These are phyloP conservation scores for Anoplopoma fimbria DNA, from an alignment of 2,113 vertebrate genomes.

Conservation along the genomic window DNA sequence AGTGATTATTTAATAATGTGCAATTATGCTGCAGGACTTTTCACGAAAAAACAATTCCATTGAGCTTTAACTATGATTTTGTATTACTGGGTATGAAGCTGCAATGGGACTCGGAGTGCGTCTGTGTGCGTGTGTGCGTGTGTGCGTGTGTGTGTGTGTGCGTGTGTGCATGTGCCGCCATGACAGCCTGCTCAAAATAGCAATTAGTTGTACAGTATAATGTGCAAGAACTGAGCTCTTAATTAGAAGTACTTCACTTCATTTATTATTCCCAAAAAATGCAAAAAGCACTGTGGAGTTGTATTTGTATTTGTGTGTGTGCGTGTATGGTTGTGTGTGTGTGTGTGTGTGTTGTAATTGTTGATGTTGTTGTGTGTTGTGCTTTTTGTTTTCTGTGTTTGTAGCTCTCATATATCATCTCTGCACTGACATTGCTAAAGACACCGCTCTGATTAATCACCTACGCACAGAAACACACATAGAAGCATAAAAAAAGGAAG, in stretches of 20 bases:
- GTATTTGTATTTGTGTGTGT: background rate
- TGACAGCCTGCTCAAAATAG: slow-evolving; percentile 11
- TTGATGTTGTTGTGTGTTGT: background rate
- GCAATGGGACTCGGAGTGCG: background rate
- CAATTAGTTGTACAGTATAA: slow-evolving; percentile 14
- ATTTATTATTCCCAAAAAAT: slow-evolving; percentile 34
- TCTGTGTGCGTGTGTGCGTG: background rate
- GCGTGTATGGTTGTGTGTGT: background rate
- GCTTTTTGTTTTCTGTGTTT: slow-evolving; percentile 3
- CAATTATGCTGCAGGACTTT: slow-evolving; percentile 23
- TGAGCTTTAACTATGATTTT: slow-evolving; percentile 7
- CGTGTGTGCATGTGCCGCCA: background rate
- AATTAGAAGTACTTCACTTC: slow-evolving; percentile 33
- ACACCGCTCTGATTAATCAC: slow-evolving; percentile 57
- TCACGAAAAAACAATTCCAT: background rate
- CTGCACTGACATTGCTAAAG: slow-evolving; percentile 37
- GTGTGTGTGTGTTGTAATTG: background rate
- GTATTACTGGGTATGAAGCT: background rate
- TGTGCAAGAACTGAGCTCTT: slow-evolving; percentile 27
- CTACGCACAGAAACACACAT: slow-evolving; percentile 9
- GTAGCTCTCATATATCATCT: slow-evolving; percentile 47
- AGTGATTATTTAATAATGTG: slow-evolving; percentile 29
- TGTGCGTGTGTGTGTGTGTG: background rate
- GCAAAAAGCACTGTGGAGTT: background rate
- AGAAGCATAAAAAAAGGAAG: background rate